A percentile compares a stretch with the other conserved stretches of the same genome.
These are phyloP conservation scores for Pseudolycoriella hygida DNA, from an alignment of 2,888 invertebrate genomes.

Conservation along the genomic window DNA sequence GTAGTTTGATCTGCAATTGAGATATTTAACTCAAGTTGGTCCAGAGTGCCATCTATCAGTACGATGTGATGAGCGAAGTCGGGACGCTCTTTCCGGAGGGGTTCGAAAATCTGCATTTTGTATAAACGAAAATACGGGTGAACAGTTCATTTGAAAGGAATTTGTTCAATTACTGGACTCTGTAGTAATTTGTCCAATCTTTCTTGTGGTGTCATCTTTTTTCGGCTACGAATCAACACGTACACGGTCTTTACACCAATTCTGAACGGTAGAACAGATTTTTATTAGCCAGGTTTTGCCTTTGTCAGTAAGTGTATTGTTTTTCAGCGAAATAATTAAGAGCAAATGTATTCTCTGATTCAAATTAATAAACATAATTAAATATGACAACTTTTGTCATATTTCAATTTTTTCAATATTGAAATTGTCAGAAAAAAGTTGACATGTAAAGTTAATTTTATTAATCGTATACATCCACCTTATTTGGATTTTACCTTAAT, in stretches of 20 bases:
- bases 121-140: neutral
- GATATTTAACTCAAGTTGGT: conserved; percentile 12
- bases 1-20: conserved; percentile 9
- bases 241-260: conserved; percentile 1
- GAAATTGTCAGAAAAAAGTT: too few relatives aligned
- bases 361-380: too few relatives aligned
- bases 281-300: too few relatives aligned
- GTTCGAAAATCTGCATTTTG: neutral
- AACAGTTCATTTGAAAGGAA: neutral
- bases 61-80: conserved; percentile 12
- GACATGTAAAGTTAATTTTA: too few relatives aligned
- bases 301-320: too few relatives aligned
- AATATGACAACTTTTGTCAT: too few relatives aligned
- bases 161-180: conserved; percentile 1
- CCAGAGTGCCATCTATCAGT: conserved; percentile 15
- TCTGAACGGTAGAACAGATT: neutral
- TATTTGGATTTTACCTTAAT: conserved; percentile 12
- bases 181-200: neutral
- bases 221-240: neutral
- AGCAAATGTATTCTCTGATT: too few relatives aligned
- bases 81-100: conserved; percentile 7
- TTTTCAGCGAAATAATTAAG: too few relatives aligned
- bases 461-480: too few relatives aligned
- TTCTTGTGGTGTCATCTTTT: neutral
- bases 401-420: too few relatives aligned